Evolutionary conservation across 1,140 invertebrate genomes (phyloP), one percentile per base, ranked within the genome.

Genomic region (Vanessa atalanta): DNA sequence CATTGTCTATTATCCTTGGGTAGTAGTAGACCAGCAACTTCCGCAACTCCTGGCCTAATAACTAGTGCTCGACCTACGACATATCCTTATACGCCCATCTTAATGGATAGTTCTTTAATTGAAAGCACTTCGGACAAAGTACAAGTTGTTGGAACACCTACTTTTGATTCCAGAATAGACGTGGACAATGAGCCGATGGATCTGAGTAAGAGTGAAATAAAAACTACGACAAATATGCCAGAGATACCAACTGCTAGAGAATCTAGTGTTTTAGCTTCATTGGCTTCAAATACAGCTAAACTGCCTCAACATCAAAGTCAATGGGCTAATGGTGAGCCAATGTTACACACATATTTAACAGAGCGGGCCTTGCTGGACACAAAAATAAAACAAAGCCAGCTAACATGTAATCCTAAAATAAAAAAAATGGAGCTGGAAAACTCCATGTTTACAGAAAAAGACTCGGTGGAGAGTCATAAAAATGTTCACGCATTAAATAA

Each of bases 1-100:
- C 95, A 96, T 73, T 97, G 97, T 85, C 90, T 99, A 48, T 88
- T 98, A 13, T 97, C 96, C 75, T 92, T 98, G 13, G 96, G 90
- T 66, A 84, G 89, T 69, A 84, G 85, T 68, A 81, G 93, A 83
- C 81, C 89, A 68, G 79, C 89, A n/a, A 87, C 91, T 6, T 86
- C 90, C 7, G 85, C 89, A 71, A 93, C 92, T 60, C 94, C 93
- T 0, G 94, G 94, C 3, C 83, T 95, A 3, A 79, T 95, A 48
- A 93, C 94, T 0, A 90, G 91, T 31, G 93, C 93, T 0, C 91
- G 94, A 78, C 95, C 95, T 1, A 88, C 92, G 9, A 95, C 95
- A 3, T 95, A 95, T 83, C 95, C 95, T 0, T 96, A 96, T 78
- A 91, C 92, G n/a, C 88, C 94, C 65, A 76, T 79, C 47, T 65